phyloP scores from a whole-genome alignment of 1,140 invertebrate genomes.

The Leptopilina boulardi region DNA sequence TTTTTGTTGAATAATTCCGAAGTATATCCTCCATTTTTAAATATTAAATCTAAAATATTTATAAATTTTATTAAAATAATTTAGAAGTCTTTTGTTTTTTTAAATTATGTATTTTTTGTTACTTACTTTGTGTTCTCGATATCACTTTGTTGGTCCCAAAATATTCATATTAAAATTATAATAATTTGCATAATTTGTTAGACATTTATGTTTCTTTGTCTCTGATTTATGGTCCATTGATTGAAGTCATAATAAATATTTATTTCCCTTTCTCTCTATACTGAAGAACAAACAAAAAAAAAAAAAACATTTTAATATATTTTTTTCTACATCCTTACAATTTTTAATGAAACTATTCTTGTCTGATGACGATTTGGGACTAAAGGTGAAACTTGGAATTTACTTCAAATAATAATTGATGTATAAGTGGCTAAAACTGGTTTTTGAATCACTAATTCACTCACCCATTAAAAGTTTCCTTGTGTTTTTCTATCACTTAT shows the following conservation, averaged over 20 bases:
- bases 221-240: no score
- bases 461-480: neutral
- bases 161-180: no score
- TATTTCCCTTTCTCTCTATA: no score
- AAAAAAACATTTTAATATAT: slow-evolving; percentile 2
- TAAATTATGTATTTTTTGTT: slow-evolving; percentile 56
- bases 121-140: slow-evolving; percentile 20
- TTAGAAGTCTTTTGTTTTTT: no score
- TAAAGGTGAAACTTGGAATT: neutral
- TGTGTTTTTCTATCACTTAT: neutral
- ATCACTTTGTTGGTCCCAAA: no score
- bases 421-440: neutral
- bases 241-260: no score
- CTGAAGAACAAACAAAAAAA: no score
- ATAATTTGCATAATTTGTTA: no score
- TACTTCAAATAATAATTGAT: neutral
- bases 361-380: neutral
- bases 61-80: no score
- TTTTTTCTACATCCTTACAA: neutral
- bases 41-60: slow-evolving; percentile 1
- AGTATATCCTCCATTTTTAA: neutral
- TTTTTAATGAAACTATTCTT: slow-evolving; percentile 10
- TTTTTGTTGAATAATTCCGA: neutral
- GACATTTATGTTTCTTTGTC: no score
- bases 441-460: slow-evolving; percentile 10